phyloP scores from a whole-genome alignment of 2,113 vertebrate species.

The Sisor rabdophorus region DNA sequence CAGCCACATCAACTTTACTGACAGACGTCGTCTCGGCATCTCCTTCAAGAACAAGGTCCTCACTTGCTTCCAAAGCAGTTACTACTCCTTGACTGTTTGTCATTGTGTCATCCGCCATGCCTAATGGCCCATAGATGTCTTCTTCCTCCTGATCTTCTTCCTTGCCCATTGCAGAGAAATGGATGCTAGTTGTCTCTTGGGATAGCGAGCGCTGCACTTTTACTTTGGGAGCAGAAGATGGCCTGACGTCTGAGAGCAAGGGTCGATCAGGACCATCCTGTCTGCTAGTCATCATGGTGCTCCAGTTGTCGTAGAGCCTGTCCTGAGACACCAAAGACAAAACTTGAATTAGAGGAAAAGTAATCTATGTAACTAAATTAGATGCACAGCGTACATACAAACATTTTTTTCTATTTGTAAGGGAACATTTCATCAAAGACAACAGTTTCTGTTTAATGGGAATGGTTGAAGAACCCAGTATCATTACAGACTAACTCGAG shows the following conservation, averaged over 20 bases:
- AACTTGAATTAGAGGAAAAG: background rate
- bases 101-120: slow-evolving; percentile 47
- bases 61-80: slow-evolving; percentile 84
- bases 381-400: background rate
- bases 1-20: background rate
- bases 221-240: slow-evolving; percentile 81
- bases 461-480: background rate
- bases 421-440: background rate
- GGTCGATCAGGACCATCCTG: slow-evolving; percentile 82
- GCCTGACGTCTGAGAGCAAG: slow-evolving; percentile 70
- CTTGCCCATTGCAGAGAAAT: slow-evolving; percentile 92
- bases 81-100: slow-evolving; percentile 75
- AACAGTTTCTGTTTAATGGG: background rate
- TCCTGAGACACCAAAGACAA: slow-evolving; percentile 30
- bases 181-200: slow-evolving; percentile 93
- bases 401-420: background rate
- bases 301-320: slow-evolving; percentile 76
- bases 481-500: background rate
- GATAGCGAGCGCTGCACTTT: slow-evolving; percentile 92
- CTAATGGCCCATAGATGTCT: slow-evolving; percentile 67
- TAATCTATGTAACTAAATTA: background rate
- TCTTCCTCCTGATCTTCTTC: slow-evolving; percentile 96
- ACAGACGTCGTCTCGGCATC: slow-evolving; percentile 6
- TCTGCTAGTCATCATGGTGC: slow-evolving; percentile 86
- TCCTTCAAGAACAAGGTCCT: slow-evolving; percentile 69